phyloP scores from a whole-genome alignment of 2,113 vertebrate species.

The Eubucco bourcierii region DNA sequence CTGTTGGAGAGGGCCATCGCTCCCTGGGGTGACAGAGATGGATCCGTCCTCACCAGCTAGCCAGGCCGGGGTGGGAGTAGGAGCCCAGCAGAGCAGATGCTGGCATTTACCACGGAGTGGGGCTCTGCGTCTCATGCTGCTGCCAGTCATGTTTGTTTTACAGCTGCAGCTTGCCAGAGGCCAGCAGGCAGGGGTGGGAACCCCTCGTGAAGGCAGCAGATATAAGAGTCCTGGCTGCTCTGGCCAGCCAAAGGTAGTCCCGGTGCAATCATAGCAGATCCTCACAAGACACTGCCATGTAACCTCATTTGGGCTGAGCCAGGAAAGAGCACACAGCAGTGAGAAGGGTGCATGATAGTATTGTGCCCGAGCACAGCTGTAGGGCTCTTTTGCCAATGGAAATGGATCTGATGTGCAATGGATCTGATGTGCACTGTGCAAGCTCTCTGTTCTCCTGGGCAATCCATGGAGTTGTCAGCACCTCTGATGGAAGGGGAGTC shows the following conservation, averaged over 20 bases:
- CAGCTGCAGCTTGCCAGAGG: not conserved
- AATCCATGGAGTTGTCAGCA: not conserved
- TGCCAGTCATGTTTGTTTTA: not conserved
- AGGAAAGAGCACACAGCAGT: not conserved
- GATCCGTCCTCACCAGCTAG: not conserved
- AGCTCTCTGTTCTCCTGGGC: not conserved
- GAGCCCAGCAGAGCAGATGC: not conserved
- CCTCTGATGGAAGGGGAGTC: not conserved
- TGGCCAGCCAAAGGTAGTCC: not conserved
- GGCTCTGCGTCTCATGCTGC: not conserved
- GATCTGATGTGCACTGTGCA: accelerated
- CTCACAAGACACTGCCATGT: not conserved
- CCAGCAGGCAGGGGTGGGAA: not conserved
- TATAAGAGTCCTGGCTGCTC: not conserved
- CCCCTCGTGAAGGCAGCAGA: not conserved
- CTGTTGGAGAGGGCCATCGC: not conserved
- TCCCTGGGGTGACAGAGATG: not conserved
- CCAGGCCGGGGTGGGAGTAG: not conserved
- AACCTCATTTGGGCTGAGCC: not conserved
- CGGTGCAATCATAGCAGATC: not conserved
- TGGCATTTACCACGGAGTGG: not conserved
- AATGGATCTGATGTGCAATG: not conserved
- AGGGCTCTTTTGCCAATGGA: not conserved
- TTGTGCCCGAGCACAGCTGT: not conserved
- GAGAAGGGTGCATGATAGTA: too few relatives aligned